Percentiles rank a stretch among this genome's conserved stretches.
phyloP scores from a whole-genome alignment of 2,113 vertebrate species.

The Cavia porcellus region DNA sequence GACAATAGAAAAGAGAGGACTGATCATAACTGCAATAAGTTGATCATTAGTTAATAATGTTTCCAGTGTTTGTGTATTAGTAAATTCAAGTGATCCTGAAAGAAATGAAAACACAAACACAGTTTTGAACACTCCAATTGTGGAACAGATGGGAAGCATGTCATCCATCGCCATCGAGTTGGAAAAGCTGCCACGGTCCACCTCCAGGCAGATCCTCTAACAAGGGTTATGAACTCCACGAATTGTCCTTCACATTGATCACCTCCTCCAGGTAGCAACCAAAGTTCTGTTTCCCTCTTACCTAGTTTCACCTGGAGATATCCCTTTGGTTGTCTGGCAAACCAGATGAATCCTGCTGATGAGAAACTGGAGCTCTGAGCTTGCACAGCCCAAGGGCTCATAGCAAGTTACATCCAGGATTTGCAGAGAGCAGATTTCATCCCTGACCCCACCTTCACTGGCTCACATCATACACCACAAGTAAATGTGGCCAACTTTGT shows the following conservation, averaged over 20 bases:
- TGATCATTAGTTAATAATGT: background rate
- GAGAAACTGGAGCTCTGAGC: background rate
- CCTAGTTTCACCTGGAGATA: background rate
- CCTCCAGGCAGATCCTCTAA: background rate
- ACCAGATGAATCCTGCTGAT: background rate
- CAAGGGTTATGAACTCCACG: background rate
- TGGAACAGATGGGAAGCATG: background rate
- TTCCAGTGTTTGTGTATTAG: background rate
- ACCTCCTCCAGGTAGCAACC: background rate
- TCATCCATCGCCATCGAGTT: background rate
- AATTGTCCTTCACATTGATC: background rate
- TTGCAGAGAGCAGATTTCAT: background rate
- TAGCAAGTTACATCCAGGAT: background rate
- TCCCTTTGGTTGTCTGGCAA: background rate
- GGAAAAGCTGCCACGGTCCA: background rate
- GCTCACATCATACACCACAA: background rate
- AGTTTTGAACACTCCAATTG: background rate
- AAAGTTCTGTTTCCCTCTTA: background rate
- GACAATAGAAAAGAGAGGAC: background rate
- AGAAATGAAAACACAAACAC: background rate
- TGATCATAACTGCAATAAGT: background rate
- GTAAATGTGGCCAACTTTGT: background rate
- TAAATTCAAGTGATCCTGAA: background rate
- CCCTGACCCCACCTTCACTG: background rate
- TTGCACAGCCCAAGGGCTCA: background rate